These are phyloP conservation scores for Palloptera scutellata DNA, from an alignment of 2,888 invertebrate species.

Conservation along the genomic window DNA sequence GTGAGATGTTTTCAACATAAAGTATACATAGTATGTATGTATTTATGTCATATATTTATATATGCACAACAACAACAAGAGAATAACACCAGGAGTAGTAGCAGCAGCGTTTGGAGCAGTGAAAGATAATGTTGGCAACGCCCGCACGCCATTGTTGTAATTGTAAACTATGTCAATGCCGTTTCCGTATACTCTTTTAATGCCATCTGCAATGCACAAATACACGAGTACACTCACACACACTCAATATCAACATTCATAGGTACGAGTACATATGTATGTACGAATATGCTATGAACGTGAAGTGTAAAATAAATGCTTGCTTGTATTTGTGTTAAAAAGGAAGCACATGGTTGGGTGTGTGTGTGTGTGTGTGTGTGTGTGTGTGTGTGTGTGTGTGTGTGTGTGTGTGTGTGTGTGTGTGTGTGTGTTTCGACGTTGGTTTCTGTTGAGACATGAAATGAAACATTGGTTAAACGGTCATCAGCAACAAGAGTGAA, in stretches of 20 bases:
- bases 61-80: conserved; percentile 6
- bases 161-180: conserved; percentile 57
- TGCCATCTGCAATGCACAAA: conserved; percentile 37
- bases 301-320: too few species aligned
- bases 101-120: not conserved
- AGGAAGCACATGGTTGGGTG: too few species aligned
- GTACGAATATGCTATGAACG: too few species aligned
- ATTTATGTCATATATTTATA: not conserved
- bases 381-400: conserved; percentile 1
- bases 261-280: too few species aligned
- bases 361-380: conserved; percentile 7
- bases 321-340: too few species aligned
- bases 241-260: too few species aligned
- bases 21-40: not conserved
- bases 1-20: not conserved
- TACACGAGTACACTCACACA: conserved; percentile 5
- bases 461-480: conserved; percentile 58
- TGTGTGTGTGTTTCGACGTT: not conserved
- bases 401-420: not conserved
- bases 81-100: not conserved
- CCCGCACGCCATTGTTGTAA: conserved; percentile 18
- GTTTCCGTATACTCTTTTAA: conserved; percentile 49
- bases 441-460: conserved; percentile 40
- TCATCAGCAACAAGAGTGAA: conserved; percentile 54
- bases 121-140: not conserved